A percentile compares a stretch with the other conserved stretches of the same genome.
phyloP scores from a whole-genome alignment of 2,797 vertebrate genomes.

The Geotrypetes seraphini region DNA sequence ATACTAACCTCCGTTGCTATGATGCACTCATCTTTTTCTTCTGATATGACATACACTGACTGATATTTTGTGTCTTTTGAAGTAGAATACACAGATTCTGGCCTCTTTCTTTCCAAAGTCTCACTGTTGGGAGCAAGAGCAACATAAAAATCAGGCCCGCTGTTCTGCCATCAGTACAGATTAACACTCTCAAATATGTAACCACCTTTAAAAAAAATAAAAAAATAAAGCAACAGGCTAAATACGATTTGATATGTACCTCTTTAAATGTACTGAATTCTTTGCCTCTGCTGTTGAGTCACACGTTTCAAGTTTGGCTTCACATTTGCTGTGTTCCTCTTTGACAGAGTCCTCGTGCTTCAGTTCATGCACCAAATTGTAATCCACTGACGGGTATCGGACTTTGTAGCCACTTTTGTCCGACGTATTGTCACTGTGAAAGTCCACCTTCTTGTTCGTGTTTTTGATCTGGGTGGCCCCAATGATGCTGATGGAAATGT shows the following conservation, averaged over 20 bases:
- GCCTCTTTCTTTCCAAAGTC: constrained; percentile 66
- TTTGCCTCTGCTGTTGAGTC: constrained; percentile 70
- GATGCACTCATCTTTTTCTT: constrained; percentile 95
- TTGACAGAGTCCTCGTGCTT: constrained; percentile 66
- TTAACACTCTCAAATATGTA: accelerated
- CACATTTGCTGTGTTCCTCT: constrained; percentile 57
- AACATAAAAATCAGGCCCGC: constrained; percentile 8
- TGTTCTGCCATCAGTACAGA: too few species aligned
- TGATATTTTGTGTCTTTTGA: constrained; percentile 89
- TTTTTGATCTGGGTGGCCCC: constrained; percentile 86
- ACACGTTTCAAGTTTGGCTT: constrained; percentile 68
- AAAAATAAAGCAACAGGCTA: accelerated
- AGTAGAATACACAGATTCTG: constrained; percentile 65
- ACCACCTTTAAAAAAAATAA: background rate
- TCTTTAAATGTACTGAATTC: constrained; percentile 67
- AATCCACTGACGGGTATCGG: constrained; percentile 84
- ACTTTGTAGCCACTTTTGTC: constrained; percentile 83
- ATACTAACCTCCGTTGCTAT: constrained; percentile 89
- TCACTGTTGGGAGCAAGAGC: constrained; percentile 53
- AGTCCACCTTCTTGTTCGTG: constrained; percentile 94
- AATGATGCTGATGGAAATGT: constrained; percentile 72
- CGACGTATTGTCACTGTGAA: constrained; percentile 67
- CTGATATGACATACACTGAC: constrained; percentile 94
- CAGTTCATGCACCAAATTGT: constrained; percentile 88
- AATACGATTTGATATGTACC: constrained; percentile 56